Evolutionary conservation across 2,888 invertebrate species (phyloP), one percentile per base, ranked within the genome.

Genomic region (Sphinx pinastri): DNA sequence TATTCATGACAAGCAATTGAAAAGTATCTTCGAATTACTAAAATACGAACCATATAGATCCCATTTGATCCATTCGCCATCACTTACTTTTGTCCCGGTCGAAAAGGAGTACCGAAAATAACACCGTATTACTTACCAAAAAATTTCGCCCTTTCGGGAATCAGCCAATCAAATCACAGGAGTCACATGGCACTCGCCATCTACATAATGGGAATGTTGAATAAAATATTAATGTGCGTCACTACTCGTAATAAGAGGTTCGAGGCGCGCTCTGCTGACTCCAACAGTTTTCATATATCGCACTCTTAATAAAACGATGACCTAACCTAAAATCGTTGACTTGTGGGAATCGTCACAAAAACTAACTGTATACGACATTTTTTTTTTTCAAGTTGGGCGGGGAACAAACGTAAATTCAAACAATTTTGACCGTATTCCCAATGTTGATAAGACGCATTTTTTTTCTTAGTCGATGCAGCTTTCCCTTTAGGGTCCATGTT

Each of bases 121-220:
- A 16, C 60, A 16, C 60, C 16, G 12, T 60, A 60, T 60, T 79
- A 74, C 71, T 74, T 74, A 69, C 45, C 45, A 68, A 71, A 63
- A 2, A 63, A 49, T 47, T 47, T 63, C 19, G 47, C 49, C 49
- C 45, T 51, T 70, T 70, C 66, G 45, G 51, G 52, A 67, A 59
- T 67, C 52, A 58, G 49, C 59, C 16, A 70, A 67, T 70, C 57
- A 67, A 67, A 70, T 70, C 67, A 66, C 47, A 31, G 58, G 58
- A 67, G 67, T 67, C 70, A 59, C 45, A 67, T 68, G 63, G 19
- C 55, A 71, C 74, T 73, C 70, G 71, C 72, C 74, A 73, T 73
- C 74, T 73, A 75, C 71, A 75, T 76, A 75, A 79, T 75, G 74
- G 72, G 45, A 71, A 47, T 71, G 73, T 71, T 77, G 73, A 76